These are phyloP conservation scores for Parasteatoda tepidariorum DNA, from an alignment of 1,140 invertebrate species.

Conservation along the genomic window DNA sequence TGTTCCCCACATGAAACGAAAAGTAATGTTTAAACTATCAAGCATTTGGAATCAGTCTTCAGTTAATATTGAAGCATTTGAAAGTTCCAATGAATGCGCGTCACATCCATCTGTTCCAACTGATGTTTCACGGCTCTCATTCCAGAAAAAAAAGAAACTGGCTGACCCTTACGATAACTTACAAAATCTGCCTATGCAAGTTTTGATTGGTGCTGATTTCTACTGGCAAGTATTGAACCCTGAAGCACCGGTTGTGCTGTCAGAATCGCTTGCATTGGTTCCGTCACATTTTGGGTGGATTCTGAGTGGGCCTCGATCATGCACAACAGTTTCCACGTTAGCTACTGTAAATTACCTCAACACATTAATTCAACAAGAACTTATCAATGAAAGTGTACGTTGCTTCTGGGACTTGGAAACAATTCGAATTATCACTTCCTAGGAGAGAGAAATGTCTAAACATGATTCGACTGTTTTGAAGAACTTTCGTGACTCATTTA, in stretches of 20 bases:
- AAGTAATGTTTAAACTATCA: not conserved
- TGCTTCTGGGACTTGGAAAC: conserved; percentile 5
- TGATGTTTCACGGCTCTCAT: not conserved
- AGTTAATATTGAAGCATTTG: not conserved
- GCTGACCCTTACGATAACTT: not conserved
- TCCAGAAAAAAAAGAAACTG: not conserved
- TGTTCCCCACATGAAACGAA: not conserved
- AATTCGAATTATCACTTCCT: no score
- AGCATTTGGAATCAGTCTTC: not conserved
- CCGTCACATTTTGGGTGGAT: not conserved
- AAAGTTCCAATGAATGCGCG: not conserved
- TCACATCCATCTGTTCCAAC: not conserved
- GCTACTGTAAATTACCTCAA: not conserved
- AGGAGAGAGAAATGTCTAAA: no score
- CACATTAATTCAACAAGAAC: not conserved
- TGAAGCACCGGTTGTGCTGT: not conserved
- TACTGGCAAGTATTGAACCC: not conserved
- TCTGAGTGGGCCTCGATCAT: not conserved
- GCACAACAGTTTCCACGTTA: no score
- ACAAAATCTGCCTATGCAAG: conserved; percentile 4
- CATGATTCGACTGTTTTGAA: no score
- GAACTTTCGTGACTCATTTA: no score
- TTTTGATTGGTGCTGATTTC: not conserved
- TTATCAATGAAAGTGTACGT: not conserved
- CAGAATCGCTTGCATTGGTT: not conserved